These are phyloP conservation scores for Stegodyphus mimosarum DNA, from an alignment of 1,140 invertebrate species.

Conservation along the genomic window DNA sequence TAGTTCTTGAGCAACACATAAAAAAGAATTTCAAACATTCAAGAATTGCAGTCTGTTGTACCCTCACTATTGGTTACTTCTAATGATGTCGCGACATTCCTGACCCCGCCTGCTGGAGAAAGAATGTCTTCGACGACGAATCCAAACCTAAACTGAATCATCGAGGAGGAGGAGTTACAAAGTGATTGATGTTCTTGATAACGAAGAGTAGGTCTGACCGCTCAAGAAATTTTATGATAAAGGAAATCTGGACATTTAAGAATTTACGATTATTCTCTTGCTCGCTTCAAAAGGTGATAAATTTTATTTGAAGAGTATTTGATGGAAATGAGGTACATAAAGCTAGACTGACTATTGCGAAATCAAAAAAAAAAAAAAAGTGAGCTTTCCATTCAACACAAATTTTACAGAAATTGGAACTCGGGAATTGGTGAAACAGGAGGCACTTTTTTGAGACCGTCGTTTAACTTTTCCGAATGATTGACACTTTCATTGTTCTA, in stretches of 20 bases:
- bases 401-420: constrained; percentile 47
- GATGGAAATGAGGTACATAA: constrained; percentile 41
- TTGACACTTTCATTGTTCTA: constrained; percentile 17
- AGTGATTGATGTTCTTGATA: constrained; percentile 7
- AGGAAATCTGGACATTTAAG: constrained; percentile 38
- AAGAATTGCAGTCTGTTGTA: background rate
- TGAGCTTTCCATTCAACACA: constrained; percentile 14
- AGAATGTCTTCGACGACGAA: constrained; percentile 39
- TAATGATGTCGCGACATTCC: background rate
- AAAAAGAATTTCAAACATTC: constrained; percentile 18
- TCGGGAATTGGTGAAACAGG: background rate
- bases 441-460: no score
- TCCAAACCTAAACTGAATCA: background rate
- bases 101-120: constrained; percentile 18
- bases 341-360: constrained; percentile 8
- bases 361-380: constrained; percentile 6
- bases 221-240: constrained; percentile 19
- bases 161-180: constrained; percentile 6
- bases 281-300: constrained; percentile 28
- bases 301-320: constrained; percentile 29
- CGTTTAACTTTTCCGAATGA: no score
- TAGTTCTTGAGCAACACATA: background rate
- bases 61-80: constrained; percentile 22
- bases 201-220: constrained; percentile 19
- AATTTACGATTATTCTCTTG: constrained; percentile 13